Percentiles rank a stretch among this genome's conserved stretches.
Conservation (phyloP, 2,113 vertebrate species). For the Rhynchomys soricoides region DNA sequence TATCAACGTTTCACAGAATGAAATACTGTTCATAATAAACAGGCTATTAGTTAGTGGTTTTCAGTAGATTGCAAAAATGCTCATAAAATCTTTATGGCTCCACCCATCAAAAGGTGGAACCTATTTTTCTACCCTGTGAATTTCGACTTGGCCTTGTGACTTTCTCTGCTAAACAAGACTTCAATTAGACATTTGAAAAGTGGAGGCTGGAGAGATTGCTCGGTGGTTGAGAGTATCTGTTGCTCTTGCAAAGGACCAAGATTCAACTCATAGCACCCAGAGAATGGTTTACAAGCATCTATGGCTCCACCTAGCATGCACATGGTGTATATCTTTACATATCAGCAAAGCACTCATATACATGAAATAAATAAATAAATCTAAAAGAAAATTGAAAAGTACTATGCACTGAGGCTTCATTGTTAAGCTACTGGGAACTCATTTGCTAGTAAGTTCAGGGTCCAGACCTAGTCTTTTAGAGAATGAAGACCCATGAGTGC, state of each 20-base stretch:
- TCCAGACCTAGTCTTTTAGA: background rate
- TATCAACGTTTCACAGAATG: background rate
- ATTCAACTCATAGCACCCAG: background rate
- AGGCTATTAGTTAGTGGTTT: constrained; percentile 3
- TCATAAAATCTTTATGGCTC: constrained; percentile 30
- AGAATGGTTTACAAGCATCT: background rate
- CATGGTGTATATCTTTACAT: background rate
- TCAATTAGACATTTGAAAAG: background rate
- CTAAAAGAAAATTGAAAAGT: background rate
- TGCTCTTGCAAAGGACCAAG: background rate
- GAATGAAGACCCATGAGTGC: background rate
- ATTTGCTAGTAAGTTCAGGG: background rate
- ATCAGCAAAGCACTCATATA: background rate
- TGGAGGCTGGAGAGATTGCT: background rate
- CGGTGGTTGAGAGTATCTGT: background rate
- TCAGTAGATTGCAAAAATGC: background rate
- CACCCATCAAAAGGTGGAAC: background rate
- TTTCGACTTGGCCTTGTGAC: background rate
- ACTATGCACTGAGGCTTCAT: background rate
- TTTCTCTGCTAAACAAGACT: background rate
- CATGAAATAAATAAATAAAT: background rate
- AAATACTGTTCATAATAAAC: constrained; percentile 55
- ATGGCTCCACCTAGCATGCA: no score
- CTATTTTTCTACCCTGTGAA: background rate
- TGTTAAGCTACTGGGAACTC: background rate